Evolutionary conservation across 2,797 vertebrate species (phyloP).

Genomic region (Cichlasoma orientale): DNA sequence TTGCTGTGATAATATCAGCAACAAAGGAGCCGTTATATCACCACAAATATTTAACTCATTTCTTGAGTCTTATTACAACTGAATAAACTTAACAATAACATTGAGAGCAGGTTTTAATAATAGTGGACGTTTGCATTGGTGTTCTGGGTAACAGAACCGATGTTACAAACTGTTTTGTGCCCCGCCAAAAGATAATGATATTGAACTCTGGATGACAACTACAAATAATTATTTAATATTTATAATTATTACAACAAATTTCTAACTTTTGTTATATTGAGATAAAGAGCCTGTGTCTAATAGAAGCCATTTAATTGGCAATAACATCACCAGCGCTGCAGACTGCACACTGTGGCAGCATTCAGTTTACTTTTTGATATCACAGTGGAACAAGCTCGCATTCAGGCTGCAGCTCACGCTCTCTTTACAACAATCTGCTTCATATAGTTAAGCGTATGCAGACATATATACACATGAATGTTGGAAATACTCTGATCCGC

Average conservation of each 20-base stretch:
- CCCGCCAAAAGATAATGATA: neutral
- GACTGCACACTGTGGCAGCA: neutral
- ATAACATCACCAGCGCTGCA: neutral
- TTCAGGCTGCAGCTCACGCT: neutral
- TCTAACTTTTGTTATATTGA: neutral
- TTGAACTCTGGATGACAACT: neutral
- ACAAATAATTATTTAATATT: neutral
- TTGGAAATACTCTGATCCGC: no score
- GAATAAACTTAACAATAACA: neutral
- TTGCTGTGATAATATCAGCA: conserved; percentile 25
- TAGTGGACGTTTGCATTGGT: neutral
- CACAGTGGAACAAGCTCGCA: neutral
- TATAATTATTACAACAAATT: neutral
- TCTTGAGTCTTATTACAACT: conserved; percentile 4
- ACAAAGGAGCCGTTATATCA: neutral
- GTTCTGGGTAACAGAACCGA: neutral
- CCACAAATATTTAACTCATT: conserved; percentile 8
- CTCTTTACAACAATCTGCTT: neutral
- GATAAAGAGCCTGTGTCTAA: neutral
- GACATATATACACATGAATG: neutral
- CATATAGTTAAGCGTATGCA: neutral
- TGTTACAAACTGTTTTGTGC: neutral
- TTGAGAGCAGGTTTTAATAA: neutral
- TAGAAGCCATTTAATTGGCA: neutral
- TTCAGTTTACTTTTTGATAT: neutral